Evolutionary conservation across 2,797 vertebrate species (phyloP), one percentile per base, ranked within the genome.

Genomic region (Dallia pectoralis): DNA sequence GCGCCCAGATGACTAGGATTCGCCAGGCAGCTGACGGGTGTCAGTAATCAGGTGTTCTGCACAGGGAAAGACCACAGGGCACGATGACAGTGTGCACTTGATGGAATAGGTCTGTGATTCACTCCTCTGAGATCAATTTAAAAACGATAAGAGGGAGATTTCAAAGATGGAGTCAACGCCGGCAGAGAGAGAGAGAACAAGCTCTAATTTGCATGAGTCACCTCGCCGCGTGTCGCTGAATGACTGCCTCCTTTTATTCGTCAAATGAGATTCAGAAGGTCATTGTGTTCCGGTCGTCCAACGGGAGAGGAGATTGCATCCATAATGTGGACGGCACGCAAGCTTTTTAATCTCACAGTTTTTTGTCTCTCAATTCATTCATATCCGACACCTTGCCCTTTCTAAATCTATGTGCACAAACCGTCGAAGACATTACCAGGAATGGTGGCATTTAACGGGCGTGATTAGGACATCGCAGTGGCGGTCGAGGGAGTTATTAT

Each of bases 371-470:
- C 70, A 68, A 69, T 74, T 62, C 70, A 77, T 83, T 82, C 82
- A 81, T 82, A 87, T 84, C 84, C 83, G 78, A 84, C 82, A 82
- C 81, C 87, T 85, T 87, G 86, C 86, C 83, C 84, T 87, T 88
- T 86, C 74, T 49, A 79, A 89, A 90, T 91, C 85, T 85, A 84
- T 88, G 90, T 84, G 74, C 84, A 73, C 70, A 79, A 77, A 82
- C 79, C 25, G 78, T 70, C 73, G 76, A 56, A 67, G 65, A 72
- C 68, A 77, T 66, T 70, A 64, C 67, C 77, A 62, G 69, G 53
- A 47, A 71, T 71, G 29, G 32, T 80, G 78, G 73, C 80, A 83
- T 82, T 82, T 78, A 77, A 77, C 73, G 72, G 59, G 47, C 73
- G 78, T 80, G 56, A 78, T 78, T 63, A 73, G 61, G 53, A 27